phyloP scores from a whole-genome alignment of 2,113 vertebrate species.

The Neofelis nebulosa region DNA sequence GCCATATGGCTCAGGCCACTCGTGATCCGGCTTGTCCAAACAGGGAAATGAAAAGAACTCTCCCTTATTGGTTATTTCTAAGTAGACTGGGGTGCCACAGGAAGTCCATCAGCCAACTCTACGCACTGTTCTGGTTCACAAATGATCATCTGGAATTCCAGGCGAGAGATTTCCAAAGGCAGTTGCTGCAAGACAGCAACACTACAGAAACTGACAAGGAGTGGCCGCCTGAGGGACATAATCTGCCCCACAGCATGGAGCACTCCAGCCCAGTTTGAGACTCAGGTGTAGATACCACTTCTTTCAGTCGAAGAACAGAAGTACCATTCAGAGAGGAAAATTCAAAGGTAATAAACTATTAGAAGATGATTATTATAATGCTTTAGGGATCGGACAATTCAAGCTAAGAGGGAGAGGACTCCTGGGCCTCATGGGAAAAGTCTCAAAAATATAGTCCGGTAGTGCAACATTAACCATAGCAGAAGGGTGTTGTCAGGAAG shows the following conservation, averaged over 20 bases:
- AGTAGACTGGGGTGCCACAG: background rate
- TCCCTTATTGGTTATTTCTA: background rate
- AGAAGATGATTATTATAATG: background rate
- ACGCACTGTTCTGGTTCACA: background rate
- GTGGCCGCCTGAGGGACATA: background rate
- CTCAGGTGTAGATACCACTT: background rate
- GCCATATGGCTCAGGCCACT: background rate
- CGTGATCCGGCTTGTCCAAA: background rate
- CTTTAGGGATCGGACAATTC: background rate
- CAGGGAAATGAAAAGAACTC: background rate
- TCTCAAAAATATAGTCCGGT: background rate
- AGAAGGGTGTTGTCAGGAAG: background rate
- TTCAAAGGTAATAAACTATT: background rate
- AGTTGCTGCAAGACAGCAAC: background rate
- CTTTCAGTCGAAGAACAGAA: background rate
- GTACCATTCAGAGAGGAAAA: background rate
- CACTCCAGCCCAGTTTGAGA: background rate
- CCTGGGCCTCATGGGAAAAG: background rate
- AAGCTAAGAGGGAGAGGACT: background rate
- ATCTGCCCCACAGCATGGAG: background rate
- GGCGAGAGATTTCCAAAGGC: background rate
- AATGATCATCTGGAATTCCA: background rate
- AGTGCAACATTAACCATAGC: background rate
- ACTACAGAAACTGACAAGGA: background rate
- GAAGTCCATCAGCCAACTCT: background rate